Base-by-base conservation (phyloP, 2,797 vertebrate genomes). In the Gobio occitaniae region DNA sequence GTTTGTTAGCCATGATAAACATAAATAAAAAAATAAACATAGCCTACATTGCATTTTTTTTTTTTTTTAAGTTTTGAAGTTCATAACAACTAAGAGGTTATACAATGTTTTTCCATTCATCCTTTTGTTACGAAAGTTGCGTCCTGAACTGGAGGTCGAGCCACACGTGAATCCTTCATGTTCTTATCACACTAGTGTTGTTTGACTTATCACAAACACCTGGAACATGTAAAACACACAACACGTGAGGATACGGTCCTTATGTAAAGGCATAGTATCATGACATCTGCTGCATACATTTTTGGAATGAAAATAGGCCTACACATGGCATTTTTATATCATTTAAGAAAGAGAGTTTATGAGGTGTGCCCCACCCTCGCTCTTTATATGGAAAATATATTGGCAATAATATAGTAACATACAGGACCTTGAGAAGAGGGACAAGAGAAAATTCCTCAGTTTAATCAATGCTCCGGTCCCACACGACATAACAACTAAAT, bases 141-240 rank as follows among this genome's bases (percentile, higher is more conserved):
- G 8, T 78, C 9, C 76, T 63, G 13, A 47, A 11, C 21, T 3
- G 38, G 21, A 41, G 76, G 25, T 65, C 6, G 8, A 32, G 41
- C 13, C 41, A 17, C 75, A 78, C 36, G 21, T n/a, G 19, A 61
- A 61, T 78, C 4, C 4, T 4, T 63, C 56, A 63, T 19, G 1
- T 65, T 79, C 61, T 65, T 50, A 36, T 63, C 70, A 63, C 41
- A 19, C 2, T 2, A 36, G 56, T 75, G 56, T 65, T 75, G 29
- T 72, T 50, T 25, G 21, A 13, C 71, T 50, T 41, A 38, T 50
- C 80, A 36, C 41, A 50, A 74, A 63, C 69, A 74, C 69, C 56
- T 82, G 25, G 25, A 61, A 72, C 69, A 61, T 81, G 52, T 16
- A 72, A 72, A 82, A 61, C 77, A 36, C 38, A n/a, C 70, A 59